Evolutionary conservation across 2,888 invertebrate genomes (phyloP).

Genomic region (Drosophila fungiperda): DNA sequence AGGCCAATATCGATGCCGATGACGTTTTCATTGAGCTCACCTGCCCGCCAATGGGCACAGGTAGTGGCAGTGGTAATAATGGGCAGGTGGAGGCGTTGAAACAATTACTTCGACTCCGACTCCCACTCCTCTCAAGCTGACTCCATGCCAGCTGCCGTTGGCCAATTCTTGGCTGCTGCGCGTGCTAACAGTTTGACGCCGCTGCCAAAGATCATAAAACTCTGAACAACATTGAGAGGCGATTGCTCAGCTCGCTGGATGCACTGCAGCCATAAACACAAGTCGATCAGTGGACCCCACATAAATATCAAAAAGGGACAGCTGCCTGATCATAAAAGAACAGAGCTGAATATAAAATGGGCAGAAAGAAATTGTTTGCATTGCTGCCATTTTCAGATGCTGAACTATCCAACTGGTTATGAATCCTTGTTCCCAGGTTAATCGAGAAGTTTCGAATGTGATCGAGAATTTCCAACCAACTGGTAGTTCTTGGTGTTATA

Average conservation of each 20-base stretch:
- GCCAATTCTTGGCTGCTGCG: conserved; percentile 28
- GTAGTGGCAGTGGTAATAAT: too few relatives aligned
- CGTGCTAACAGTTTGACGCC: conserved; percentile 68
- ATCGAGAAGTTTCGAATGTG: not conserved
- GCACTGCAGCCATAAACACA: conserved; percentile 23
- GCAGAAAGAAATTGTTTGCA: not conserved
- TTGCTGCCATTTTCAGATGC: not conserved
- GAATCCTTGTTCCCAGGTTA: not conserved
- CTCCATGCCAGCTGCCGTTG: conserved; percentile 17
- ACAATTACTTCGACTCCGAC: not conserved
- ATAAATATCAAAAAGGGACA: conserved; percentile 28
- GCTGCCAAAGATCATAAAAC: conserved; percentile 45
- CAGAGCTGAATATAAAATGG: not conserved
- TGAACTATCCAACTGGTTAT: not conserved
- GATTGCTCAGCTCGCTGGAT: not conserved
- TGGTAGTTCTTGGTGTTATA: too few relatives aligned
- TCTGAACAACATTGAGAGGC: conserved; percentile 4
- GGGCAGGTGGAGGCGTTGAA: conserved; percentile 44
- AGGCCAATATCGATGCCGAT: not conserved
- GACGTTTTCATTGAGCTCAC: conserved; percentile 25
- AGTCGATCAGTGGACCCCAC: conserved; percentile 29
- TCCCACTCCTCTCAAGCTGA: not conserved
- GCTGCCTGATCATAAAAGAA: not conserved
- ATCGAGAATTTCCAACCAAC: not conserved
- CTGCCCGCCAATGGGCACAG: conserved; percentile 19